A percentile compares a stretch with the other conserved stretches of the same genome.
Conservation (phyloP, 2,113 vertebrate genomes). For the Chrysemys picta region DNA sequence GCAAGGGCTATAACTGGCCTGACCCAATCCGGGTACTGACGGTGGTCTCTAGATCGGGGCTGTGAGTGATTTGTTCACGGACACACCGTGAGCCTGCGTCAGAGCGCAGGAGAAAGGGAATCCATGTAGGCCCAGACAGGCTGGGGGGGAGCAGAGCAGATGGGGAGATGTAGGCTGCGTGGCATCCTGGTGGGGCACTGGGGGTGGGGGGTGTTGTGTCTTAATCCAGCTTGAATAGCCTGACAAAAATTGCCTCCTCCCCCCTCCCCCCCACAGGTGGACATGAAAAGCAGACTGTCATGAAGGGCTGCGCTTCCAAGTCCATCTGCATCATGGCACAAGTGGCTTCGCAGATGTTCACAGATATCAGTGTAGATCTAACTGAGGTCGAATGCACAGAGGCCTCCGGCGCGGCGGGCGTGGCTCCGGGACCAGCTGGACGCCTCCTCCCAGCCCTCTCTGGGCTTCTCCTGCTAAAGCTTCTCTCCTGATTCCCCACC, state of each 20-base stretch:
- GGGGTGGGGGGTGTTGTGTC: too few species aligned
- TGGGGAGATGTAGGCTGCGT: neutral
- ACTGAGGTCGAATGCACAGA: neutral
- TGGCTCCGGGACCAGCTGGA: too few species aligned
- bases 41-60: neutral
- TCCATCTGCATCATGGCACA: neutral
- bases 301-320: neutral
- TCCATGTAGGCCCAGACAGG: neutral
- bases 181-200: too few species aligned
- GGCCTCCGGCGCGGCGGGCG: neutral
- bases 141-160: neutral
- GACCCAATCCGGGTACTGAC: neutral
- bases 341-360: rapidly evolving
- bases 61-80: neutral
- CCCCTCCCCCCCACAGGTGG: neutral
- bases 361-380: neutral
- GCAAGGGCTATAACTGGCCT: too few species aligned
- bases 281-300: too few species aligned
- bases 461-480: neutral
- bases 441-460: too few species aligned
- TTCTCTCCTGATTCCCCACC: neutral
- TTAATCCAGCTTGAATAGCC: too few species aligned
- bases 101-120: neutral
- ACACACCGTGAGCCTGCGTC: neutral
- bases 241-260: too few species aligned